Percentiles rank a stretch among this genome's conserved stretches.
Evolutionary conservation across 2,888 invertebrate species (phyloP).

Genomic region (Rhorus exstirpatorius): DNA sequence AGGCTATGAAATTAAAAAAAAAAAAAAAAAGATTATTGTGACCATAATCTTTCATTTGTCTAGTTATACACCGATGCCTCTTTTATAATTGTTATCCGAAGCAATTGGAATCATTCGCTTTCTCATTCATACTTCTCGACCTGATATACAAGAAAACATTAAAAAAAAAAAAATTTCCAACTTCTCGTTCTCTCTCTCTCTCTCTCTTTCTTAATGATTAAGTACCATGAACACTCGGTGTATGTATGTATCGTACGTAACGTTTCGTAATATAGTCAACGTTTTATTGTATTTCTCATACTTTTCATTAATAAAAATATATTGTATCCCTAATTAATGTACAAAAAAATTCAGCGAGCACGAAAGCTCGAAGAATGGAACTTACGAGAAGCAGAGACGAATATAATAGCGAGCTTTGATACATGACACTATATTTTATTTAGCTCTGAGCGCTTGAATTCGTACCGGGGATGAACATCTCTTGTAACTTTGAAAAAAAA

Average conservation of each 20-base stretch:
- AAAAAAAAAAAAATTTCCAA: conserved; percentile 23
- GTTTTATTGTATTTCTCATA: conserved; percentile 19
- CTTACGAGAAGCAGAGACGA: conserved; percentile 24
- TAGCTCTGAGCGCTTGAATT: conserved; percentile 20
- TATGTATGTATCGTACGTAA: conserved; percentile 60
- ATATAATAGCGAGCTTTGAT: conserved; percentile 23
- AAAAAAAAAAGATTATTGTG: conserved; percentile 22
- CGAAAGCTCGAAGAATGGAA: conserved; percentile 24
- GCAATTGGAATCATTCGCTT: conserved; percentile 32
- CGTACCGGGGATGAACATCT: background rate
- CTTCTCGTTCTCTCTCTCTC: too few relatives aligned
- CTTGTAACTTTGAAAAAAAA: conserved; percentile 8
- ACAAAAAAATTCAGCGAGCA: conserved; percentile 61
- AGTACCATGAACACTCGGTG: conserved; percentile 74
- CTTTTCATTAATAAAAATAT: conserved; percentile 62
- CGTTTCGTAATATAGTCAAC: conserved; percentile 43
- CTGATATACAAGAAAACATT: conserved; percentile 25
- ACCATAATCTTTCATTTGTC: conserved; percentile 28
- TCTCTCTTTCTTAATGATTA: conserved; percentile 59
- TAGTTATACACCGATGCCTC: background rate
- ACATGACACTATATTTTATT: conserved; percentile 23
- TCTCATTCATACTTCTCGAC: conserved; percentile 51
- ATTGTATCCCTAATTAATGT: conserved; percentile 70
- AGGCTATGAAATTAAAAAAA: background rate
- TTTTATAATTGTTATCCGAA: conserved; percentile 18